These are phyloP conservation scores for Macaca mulatta DNA, from an alignment of 2,113 vertebrate species.

Conservation along the genomic window DNA sequence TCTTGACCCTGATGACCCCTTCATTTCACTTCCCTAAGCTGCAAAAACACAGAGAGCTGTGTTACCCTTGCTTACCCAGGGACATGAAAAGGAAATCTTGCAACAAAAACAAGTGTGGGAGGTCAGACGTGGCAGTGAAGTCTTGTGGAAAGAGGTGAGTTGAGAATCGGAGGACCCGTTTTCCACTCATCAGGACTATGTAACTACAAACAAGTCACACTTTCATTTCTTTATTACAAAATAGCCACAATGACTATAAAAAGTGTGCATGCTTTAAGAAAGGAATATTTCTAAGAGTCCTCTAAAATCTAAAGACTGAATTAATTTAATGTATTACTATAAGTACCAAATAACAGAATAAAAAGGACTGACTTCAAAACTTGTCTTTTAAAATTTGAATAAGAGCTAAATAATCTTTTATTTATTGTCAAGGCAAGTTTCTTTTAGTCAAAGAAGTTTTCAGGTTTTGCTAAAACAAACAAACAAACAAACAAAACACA, in stretches of 20 bases:
- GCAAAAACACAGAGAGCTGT: background rate
- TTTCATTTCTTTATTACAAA: background rate
- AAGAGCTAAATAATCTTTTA: background rate
- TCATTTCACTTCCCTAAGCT: slow-evolving; percentile 33
- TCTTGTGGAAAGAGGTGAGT: background rate
- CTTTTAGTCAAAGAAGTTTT: background rate
- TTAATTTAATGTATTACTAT: background rate
- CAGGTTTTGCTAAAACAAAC: background rate
- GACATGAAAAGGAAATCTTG: slow-evolving; percentile 20
- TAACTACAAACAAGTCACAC: background rate
- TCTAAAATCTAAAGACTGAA: background rate
- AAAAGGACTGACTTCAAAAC: background rate
- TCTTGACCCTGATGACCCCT: background rate
- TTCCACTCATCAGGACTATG: background rate
- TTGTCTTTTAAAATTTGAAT: slow-evolving; percentile 18
- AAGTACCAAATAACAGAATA: background rate
- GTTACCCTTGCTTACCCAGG: background rate
- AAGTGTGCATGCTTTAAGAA: background rate
- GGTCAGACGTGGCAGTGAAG: background rate
- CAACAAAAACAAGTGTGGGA: background rate
- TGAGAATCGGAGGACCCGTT: background rate
- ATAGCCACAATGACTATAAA: background rate
- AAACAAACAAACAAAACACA: background rate
- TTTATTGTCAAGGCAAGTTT: background rate
- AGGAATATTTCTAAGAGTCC: background rate